phyloP scores from a whole-genome alignment of 2,113 vertebrate species.

The Cyanoramphus novaezelandiae region DNA sequence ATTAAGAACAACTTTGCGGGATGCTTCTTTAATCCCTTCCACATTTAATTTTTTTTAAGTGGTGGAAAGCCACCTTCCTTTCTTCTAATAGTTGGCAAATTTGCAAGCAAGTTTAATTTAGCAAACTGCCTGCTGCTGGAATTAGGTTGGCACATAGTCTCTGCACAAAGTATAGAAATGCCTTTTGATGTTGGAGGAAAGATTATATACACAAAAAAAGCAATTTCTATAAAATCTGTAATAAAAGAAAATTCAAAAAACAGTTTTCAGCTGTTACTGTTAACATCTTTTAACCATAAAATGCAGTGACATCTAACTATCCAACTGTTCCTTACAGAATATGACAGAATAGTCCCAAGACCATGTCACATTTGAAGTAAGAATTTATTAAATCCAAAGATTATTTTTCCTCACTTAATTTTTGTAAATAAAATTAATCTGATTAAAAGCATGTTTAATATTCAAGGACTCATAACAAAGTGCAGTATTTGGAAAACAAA shows the following conservation, averaged over 20 bases:
- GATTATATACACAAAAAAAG: not conserved
- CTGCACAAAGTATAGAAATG: not conserved
- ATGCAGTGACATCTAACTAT: not conserved
- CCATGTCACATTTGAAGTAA: not conserved
- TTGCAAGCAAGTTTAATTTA: not conserved
- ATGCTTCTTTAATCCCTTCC: not conserved
- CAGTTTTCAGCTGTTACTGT: not conserved
- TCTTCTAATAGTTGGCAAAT: not conserved
- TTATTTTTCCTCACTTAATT: not conserved
- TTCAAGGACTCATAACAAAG: not conserved
- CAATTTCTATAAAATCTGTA: not conserved
- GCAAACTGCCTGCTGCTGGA: not conserved
- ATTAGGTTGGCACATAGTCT: not conserved
- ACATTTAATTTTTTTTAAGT: not conserved
- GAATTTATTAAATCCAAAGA: not conserved
- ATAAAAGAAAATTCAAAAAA: not conserved
- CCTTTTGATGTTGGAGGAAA: not conserved
- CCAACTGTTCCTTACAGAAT: not conserved
- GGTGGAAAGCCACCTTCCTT: not conserved
- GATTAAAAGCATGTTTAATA: not conserved
- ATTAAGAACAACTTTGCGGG: not conserved
- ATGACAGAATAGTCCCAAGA: not conserved
- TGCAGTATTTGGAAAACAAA: not conserved
- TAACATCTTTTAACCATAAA: not conserved
- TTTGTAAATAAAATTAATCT: not conserved